Base-by-base conservation (phyloP, 2,888 invertebrate species). In the Caenorhabditis drosophilae region DNA sequence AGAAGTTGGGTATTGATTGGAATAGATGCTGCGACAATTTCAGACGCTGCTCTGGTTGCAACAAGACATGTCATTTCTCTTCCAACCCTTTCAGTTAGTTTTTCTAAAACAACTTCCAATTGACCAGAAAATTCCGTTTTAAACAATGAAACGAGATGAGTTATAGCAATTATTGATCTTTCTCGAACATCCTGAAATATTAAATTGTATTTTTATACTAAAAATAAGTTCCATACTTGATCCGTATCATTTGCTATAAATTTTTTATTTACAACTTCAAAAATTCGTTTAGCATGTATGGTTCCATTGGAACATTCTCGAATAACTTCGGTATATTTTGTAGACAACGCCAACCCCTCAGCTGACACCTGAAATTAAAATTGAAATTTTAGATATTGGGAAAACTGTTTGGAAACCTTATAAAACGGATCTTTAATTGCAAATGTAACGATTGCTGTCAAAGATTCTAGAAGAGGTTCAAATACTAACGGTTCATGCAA, bases 31-130 rank as follows among this genome's bases (percentile, higher is more conserved):
- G 36, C 53, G 15, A 77, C 67, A 69, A 82, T 62, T n/a, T 54
- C 52, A 16, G 6, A 92, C 12, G 97, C 86, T 9, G 97, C 93
- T 84, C 95, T 96, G 0, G 98, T 95, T 2, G 96, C 92, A 4
- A 95, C 95, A 34, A 96, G 87, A 23, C 97, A 89, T 0, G 98
- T 98, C 51, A 97, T 97, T 87, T 98, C 98, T 84, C 98, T 97
- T 72, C 91, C 90, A 53, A 98, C 86, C 76, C 97, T 89, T 84
- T 97, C 97, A 84, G 96, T 86, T 84, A 98, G 93, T 83, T 98
- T 91, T 7, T 96, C 95, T 68, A 98, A 87, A 84, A 95, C 96
- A 4, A 89, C 88, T 1, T 50, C 86, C 84, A 85, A 88, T 25
- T 63, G 38, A 6, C 22, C 38, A 2, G 12, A 87, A 49, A 95